phyloP scores from a whole-genome alignment of 1,140 invertebrate genomes.

The Drosophila repleta region DNA sequence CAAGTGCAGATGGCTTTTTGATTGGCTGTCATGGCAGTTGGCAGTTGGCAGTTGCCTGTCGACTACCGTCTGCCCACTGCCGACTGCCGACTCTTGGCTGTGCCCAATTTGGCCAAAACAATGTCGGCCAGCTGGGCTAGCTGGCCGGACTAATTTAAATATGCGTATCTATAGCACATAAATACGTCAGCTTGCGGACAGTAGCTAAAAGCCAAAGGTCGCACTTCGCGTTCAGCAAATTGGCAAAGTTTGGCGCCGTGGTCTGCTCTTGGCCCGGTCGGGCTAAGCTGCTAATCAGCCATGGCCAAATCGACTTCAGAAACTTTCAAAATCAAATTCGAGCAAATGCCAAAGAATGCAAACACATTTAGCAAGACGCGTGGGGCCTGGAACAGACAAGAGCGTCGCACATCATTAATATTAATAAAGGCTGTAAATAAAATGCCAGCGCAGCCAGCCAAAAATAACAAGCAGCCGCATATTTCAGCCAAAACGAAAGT shows the following conservation, averaged over 20 bases:
- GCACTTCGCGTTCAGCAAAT: slow-evolving; percentile 12
- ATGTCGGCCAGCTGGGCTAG: slow-evolving; percentile 12
- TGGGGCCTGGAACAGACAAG: slow-evolving; percentile 28
- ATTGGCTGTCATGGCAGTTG: slow-evolving; percentile 60
- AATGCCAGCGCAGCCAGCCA: slow-evolving; percentile 55
- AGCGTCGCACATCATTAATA: slow-evolving; percentile 74
- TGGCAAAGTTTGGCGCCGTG: slow-evolving; percentile 11
- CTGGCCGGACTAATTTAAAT: slow-evolving; percentile 11
- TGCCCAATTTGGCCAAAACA: slow-evolving; percentile 26
- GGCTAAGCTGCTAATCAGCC: slow-evolving; percentile 24
- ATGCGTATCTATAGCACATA: not conserved
- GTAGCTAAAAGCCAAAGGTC: slow-evolving; percentile 19
- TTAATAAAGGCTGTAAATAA: slow-evolving; percentile 74
- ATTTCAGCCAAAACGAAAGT: slow-evolving; percentile 42
- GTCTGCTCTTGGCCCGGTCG: not conserved
- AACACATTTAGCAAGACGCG: slow-evolving; percentile 58
- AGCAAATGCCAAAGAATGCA: slow-evolving; percentile 18
- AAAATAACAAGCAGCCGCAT: slow-evolving; percentile 56
- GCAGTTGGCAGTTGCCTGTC: slow-evolving; percentile 5
- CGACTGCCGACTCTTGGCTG: slow-evolving; percentile 1
- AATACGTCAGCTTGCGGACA: slow-evolving; percentile 1
- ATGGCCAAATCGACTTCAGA: not conserved
- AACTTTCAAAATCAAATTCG: slow-evolving; percentile 11
- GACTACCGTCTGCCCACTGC: too few relatives aligned
- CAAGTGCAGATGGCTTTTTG: slow-evolving; percentile 74